Evolutionary conservation across 35 echinoderm and acorn worm genomes (phyloP).

Genomic region (Ophioderma brevispina): DNA sequence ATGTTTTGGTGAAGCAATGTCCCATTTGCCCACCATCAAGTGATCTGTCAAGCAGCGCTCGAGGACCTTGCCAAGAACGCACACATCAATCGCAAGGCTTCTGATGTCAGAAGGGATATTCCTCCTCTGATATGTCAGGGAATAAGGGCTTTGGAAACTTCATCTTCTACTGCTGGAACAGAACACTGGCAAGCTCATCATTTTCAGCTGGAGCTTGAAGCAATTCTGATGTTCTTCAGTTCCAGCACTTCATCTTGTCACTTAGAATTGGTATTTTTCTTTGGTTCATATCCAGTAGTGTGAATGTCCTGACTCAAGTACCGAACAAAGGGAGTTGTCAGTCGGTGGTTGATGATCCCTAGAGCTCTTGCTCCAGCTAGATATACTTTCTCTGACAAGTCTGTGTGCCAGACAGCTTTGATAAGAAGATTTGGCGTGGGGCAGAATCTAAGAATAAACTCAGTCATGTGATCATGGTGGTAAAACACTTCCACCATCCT

Average conservation of each 20-base stretch:
- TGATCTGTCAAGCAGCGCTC: conserved; percentile 36
- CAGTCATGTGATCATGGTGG: conserved; percentile 56
- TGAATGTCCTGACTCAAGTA: conserved; percentile 12
- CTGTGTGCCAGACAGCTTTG: conserved; percentile 39
- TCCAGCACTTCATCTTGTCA: conserved; percentile 40
- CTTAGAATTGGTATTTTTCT: conserved; percentile 21
- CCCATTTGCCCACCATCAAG: conserved; percentile 18
- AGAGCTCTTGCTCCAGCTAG: conserved; percentile 36
- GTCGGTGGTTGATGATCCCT: conserved; percentile 48
- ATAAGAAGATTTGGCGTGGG: conserved; percentile 42
- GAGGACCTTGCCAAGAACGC: conserved; percentile 27
- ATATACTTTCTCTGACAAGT: conserved; percentile 38
- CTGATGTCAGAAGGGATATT: conserved; percentile 14
- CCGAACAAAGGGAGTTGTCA: conserved; percentile 32
- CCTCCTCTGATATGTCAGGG: conserved; percentile 5
- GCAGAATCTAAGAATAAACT: conserved; percentile 40
- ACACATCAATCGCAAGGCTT: conserved; percentile 37
- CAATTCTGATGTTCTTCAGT: conserved; percentile 22
- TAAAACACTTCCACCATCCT: conserved; percentile 55
- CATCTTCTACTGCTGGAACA: conserved; percentile 25
- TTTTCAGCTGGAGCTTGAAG: conserved; percentile 17
- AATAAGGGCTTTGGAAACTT: conserved; percentile 12
- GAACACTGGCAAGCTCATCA: conserved; percentile 23
- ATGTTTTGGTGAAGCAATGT: conserved; percentile 22
- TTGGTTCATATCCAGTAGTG: conserved; percentile 52